Base-by-base conservation (phyloP, 2,888 invertebrate species). In the Mayetiola destructor region DNA sequence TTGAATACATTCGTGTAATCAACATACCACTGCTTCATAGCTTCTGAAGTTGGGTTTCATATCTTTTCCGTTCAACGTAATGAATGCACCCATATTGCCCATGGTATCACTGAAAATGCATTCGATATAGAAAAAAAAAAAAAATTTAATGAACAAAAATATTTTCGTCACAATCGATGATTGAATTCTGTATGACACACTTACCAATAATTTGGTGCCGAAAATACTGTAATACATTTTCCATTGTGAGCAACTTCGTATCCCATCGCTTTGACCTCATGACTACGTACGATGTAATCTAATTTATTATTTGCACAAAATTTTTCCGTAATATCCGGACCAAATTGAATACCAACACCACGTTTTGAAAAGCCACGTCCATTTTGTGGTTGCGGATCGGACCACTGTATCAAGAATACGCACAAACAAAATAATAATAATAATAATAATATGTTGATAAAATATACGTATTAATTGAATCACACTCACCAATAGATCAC, bases 161-260 rank as follows among this genome's bases (percentile, higher is more conserved):
- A 54, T 48, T 2, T 12, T 53, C 23, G 9, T 8, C 18, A 56
- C 18, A 37, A 37, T 16, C 14, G 29, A 40, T n/a, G 27, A 21
- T 32, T 55, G 12, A n/a, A 36, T 48, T n/a, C n/a, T n/a, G n/a
- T n/a, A n/a, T n/a, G n/a, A n/a, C n/a, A n/a, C 20, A 70, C 74
- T 72, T 72, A 93, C 93, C 97, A 99, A 80, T 99, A 99, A 73
- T 99, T 99, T 62, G 99, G 99, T 64, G 99, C 99, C 1, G 96
- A 96, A 78, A 99, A 99, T 54, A 99, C 95, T 12, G 99, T 99
- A 68, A 97, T 91, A 70, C 97, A 97, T 69, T 90, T 90, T 36
- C 92, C 94, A 67, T 89, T 83, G 69, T 99, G 99, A 29, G 89
- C 88, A 48, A 91, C 76, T 73, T 99, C 97, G 68, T 95, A 99